These are phyloP conservation scores for Heliconius melpomene DNA, from an alignment of 1,140 invertebrate genomes.

Conservation along the genomic window DNA sequence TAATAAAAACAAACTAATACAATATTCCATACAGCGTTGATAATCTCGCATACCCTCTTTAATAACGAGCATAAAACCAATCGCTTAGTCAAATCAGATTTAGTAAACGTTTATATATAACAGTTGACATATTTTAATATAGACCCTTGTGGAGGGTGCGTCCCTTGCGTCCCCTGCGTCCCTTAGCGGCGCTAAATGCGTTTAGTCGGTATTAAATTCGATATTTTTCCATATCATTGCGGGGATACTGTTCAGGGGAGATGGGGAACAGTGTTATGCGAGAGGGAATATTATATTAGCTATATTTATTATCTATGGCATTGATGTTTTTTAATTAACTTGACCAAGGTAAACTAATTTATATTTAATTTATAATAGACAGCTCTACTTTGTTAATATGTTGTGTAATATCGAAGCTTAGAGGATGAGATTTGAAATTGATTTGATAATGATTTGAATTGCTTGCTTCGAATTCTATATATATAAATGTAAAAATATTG, in stretches of 20 bases:
- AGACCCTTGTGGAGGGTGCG: slow-evolving; percentile 40
- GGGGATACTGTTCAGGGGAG: slow-evolving; percentile 44
- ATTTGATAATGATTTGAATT: too few relatives aligned
- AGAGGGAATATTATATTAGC: neutral
- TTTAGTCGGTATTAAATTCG: slow-evolving; percentile 72
- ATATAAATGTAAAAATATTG: too few relatives aligned
- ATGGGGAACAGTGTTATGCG: slow-evolving; percentile 52
- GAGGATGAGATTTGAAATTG: too few relatives aligned
- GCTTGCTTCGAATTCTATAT: too few relatives aligned
- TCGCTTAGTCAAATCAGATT: slow-evolving; percentile 30
- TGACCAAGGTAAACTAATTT: too few relatives aligned
- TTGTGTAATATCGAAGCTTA: too few relatives aligned
- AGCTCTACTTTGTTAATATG: too few relatives aligned
- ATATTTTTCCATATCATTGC: slow-evolving; percentile 76
- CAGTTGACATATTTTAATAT: slow-evolving; percentile 54
- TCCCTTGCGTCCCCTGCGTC: slow-evolving; percentile 36
- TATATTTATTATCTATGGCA: too few relatives aligned
- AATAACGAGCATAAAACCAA: slow-evolving; percentile 32
- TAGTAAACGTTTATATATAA: slow-evolving; percentile 54
- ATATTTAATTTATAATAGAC: too few relatives aligned
- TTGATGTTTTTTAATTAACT: too few relatives aligned
- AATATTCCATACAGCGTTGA: neutral
- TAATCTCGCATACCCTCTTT: slow-evolving; percentile 9
- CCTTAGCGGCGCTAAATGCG: slow-evolving; percentile 47
- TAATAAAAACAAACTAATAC: slow-evolving; percentile 1